Base-by-base conservation (phyloP, 64 coral and sea anemone genomes). In the Montipora cactus region DNA sequence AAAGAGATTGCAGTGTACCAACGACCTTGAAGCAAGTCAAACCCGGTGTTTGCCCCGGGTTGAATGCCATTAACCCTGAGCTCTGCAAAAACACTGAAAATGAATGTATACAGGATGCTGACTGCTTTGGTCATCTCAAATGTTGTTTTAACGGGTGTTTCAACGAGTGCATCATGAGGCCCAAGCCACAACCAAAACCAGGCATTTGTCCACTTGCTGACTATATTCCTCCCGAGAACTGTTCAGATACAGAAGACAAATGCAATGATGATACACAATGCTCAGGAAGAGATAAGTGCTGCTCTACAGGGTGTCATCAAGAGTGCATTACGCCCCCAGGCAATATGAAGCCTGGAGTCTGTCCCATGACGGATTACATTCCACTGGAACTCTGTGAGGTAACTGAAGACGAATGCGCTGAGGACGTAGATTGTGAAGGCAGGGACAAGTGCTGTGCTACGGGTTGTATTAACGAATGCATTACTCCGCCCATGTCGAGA, bases 71-170 rank as follows among this genome's bases (percentile, higher is more conserved):
- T n/a, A 20, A 86, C 50, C 82, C 82, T 71, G 48, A 77, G 25
- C 59, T 90, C 9, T 93, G 92, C 16, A 93, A 88, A 70, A 80
- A 9, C 4, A 93, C 84, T 16, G 79, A 25, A 72, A 47, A 88
- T 80, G 92, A 93, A 81, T 93, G 92, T 28, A 59, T 73, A 22
- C 64, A 20, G 51, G 92, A 93, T 81, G 83, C 20, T 16, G 92
- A 93, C 64, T 93, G 92, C 76, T 93, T 73, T 74, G 92, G 92
- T 72, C 82, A 49, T 2, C 75, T 77, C 46, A 93, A 93, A 49
- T 93, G 92, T 19, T 93, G 92, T 49, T 72, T 87, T 47, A 93
- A 79, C 59, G 75, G 92, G 4, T 93, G 92, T 81, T 20, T 28
- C 44, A 87, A 68, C 16, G 92, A 87, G 76, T 93, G 92, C 87